Evolutionary conservation across 2,113 vertebrate genomes (phyloP).

Genomic region (Trachemys scripta): DNA sequence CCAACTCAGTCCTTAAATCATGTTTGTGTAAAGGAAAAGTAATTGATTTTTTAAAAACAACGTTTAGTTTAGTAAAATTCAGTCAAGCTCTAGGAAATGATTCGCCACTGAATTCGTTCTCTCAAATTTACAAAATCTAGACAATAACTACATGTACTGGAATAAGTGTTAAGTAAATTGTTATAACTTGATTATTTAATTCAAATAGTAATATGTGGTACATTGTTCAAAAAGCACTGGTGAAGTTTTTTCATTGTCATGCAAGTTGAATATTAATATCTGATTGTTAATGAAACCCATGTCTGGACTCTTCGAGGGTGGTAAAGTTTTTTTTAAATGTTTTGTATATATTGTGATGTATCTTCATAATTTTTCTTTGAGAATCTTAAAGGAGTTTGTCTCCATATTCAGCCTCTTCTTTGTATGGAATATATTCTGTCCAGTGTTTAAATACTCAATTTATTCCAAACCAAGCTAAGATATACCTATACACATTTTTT

Average conservation of each 20-base stretch:
- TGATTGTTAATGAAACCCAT: neutral
- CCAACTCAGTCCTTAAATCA: neutral
- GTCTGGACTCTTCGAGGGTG: constrained; percentile 57
- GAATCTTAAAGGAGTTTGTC: neutral
- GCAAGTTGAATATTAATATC: neutral
- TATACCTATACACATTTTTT: neutral
- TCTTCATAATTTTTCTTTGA: neutral
- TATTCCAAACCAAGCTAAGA: neutral
- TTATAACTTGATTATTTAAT: neutral
- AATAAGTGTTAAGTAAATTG: neutral
- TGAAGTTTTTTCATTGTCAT: neutral
- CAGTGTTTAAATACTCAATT: neutral
- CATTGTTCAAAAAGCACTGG: neutral
- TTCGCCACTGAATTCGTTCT: neutral
- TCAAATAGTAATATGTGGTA: neutral
- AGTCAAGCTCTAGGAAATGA: neutral
- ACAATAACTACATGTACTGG: neutral
- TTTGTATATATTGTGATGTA: neutral
- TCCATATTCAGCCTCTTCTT: neutral
- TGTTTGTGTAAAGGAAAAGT: neutral
- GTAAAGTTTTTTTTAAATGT: neutral
- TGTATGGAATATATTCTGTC: neutral
- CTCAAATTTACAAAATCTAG: neutral
- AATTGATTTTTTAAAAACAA: neutral
- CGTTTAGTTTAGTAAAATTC: neutral